Base-by-base conservation (phyloP, 2,888 invertebrate genomes). In the Tipula helvola region DNA sequence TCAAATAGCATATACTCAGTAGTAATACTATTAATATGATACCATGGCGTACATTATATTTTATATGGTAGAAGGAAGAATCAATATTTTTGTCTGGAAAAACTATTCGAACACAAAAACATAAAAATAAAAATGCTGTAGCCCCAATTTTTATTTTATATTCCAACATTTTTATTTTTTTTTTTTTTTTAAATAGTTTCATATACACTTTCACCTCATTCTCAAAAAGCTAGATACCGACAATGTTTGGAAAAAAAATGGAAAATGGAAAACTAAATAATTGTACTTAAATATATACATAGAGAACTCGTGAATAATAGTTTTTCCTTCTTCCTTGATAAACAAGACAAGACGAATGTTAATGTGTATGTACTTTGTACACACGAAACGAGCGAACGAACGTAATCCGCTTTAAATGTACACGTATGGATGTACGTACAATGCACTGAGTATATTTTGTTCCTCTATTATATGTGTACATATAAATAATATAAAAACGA, bases 51-150 rank as follows among this genome's bases (percentile, higher is more conserved):
- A 84, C 16, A 84, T 5, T 36, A 84, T 3, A 36, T 36, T 84
- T n/a, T 84, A 39, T 84, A 39, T 84, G 41, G n/a, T 39, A 71
- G 71, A 71, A 39, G 41, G 39, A 84, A 36, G 41, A 84, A 84
- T 84, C 84, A 84, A 84, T 84, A 84, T 84, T 84, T 39, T 84
- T 39, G 84, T 84, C 84, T 84, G 84, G 84, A n/a, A 84, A 36
- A 84, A 84, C 84, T 84, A 84, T 84, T 84, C n/a, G 41, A 84
- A 84, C 41, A 16, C 5, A 84, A 16, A 84, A 39, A 83, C 16
- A 36, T 36, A 83, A 83, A 83, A 83, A 84, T 16, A 83, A 83
- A 36, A 36, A 39, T 71, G 18, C 71, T 12, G 28, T 39, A 84
- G 84, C 84, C 41, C 84, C 41, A 84, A 84, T 84, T 84, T 84